Percentiles rank a stretch among this genome's conserved stretches.
Conservation (phyloP, 1,140 invertebrate species). For the Rhopalosiphum padi region DNA sequence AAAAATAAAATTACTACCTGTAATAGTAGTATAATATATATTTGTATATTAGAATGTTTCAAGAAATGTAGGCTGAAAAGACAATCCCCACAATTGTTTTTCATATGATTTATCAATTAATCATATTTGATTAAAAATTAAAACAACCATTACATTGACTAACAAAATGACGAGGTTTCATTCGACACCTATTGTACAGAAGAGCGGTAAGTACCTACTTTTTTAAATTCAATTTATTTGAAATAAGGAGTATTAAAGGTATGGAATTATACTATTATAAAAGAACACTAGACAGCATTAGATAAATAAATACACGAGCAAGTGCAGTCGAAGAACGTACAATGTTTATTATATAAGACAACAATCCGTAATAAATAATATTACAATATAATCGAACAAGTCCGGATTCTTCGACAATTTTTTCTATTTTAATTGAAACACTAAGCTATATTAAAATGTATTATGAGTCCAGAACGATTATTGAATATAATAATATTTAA, state of each 20-base stretch:
- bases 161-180: background rate
- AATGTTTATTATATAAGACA: background rate
- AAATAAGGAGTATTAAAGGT: background rate
- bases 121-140: background rate
- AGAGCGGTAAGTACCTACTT: background rate
- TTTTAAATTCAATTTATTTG: background rate
- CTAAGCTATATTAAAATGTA: background rate
- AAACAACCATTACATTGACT: background rate
- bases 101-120: background rate
- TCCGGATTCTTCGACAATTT: background rate
- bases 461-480: background rate
- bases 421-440: background rate
- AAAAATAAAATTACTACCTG: too few species aligned
- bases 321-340: background rate
- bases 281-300: background rate
- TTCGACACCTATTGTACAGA: background rate
- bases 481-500: background rate
- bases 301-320: background rate
- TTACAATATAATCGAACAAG: conserved; percentile 3
- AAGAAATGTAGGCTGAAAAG: too few species aligned
- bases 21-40: too few species aligned
- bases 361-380: background rate
- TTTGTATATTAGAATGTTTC: too few species aligned
- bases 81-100: background rate
- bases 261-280: background rate